Evolutionary conservation across 2,888 invertebrate genomes (phyloP).

Genomic region (Mythimna lalbum): DNA sequence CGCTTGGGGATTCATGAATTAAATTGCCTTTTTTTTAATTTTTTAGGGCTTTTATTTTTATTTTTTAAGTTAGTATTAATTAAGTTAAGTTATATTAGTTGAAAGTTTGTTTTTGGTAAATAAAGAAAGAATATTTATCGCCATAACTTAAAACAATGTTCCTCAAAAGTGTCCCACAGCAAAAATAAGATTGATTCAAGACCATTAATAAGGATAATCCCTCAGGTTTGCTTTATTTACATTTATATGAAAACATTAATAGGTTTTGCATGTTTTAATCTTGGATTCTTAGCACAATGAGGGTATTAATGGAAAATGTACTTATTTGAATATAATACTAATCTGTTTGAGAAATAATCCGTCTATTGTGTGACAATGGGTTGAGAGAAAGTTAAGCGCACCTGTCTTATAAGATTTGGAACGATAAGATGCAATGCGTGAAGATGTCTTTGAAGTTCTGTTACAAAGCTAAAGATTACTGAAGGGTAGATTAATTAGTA

Average conservation of each 20-base stretch:
- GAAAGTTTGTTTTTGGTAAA: too few species aligned
- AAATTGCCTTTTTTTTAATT: too few species aligned
- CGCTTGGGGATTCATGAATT: too few species aligned
- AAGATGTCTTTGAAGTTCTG: slow-evolving; percentile 24
- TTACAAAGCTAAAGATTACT: not conserved
- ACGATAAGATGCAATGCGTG: slow-evolving; percentile 36
- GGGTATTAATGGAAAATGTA: slow-evolving; percentile 56
- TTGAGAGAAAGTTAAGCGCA: slow-evolving; percentile 37
- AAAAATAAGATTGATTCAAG: slow-evolving; percentile 76
- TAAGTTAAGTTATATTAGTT: too few species aligned
- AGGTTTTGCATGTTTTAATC: slow-evolving; percentile 71
- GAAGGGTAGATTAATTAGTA: not conserved
- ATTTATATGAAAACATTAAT: slow-evolving; percentile 82
- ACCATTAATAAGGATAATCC: slow-evolving; percentile 74
- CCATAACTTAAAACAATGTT: slow-evolving; percentile 44
- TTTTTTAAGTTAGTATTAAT: too few species aligned
- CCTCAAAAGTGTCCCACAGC: slow-evolving; percentile 52
- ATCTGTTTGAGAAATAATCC: slow-evolving; percentile 62
- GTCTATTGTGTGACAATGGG: slow-evolving; percentile 58
- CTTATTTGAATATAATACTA: slow-evolving; percentile 64
- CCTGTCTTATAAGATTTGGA: slow-evolving; percentile 44
- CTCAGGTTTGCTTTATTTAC: slow-evolving; percentile 77
- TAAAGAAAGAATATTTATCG: too few species aligned
- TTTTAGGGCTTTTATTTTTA: too few species aligned
- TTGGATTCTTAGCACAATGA: slow-evolving; percentile 65